A percentile compares a stretch with the other conserved stretches of the same genome.
These are phyloP conservation scores for Chrysolina oricalcia DNA, from an alignment of 2,888 invertebrate genomes.

Conservation along the genomic window DNA sequence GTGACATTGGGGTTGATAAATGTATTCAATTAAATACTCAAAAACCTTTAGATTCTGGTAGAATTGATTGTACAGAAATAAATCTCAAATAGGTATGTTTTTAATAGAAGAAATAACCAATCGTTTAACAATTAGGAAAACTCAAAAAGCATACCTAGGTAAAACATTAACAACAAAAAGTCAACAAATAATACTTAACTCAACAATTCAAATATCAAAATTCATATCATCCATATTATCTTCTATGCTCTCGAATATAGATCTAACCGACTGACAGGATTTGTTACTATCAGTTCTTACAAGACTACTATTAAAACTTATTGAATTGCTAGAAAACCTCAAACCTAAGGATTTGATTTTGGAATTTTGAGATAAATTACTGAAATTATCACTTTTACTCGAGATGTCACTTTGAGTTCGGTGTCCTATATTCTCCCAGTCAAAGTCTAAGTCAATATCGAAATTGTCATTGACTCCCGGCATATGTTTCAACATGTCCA, in stretches of 20 bases:
- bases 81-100: too few relatives aligned
- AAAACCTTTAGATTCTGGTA: too few relatives aligned
- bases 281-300: not conserved
- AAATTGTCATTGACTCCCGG: slow-evolving; percentile 62
- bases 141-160: not conserved
- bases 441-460: slow-evolving; percentile 68
- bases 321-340: slow-evolving; percentile 4
- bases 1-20: too few relatives aligned
- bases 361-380: not conserved
- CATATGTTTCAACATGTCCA: slow-evolving; percentile 57
- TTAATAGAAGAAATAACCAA: too few relatives aligned
- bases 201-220: slow-evolving; percentile 18
- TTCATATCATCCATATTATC: slow-evolving; percentile 10
- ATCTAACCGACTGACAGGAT: not conserved
- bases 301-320: not conserved
- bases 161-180: not conserved
- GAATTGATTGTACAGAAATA: not conserved
- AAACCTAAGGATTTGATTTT: not conserved
- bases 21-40: too few relatives aligned
- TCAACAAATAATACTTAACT: not conserved
- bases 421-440: slow-evolving; percentile 37
- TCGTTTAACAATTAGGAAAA: not conserved
- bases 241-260: slow-evolving; percentile 9
- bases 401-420: not conserved
- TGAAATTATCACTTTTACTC: not conserved